Conservation (phyloP, 2,888 invertebrate genomes). For the Mesorhabditis belari region DNA sequence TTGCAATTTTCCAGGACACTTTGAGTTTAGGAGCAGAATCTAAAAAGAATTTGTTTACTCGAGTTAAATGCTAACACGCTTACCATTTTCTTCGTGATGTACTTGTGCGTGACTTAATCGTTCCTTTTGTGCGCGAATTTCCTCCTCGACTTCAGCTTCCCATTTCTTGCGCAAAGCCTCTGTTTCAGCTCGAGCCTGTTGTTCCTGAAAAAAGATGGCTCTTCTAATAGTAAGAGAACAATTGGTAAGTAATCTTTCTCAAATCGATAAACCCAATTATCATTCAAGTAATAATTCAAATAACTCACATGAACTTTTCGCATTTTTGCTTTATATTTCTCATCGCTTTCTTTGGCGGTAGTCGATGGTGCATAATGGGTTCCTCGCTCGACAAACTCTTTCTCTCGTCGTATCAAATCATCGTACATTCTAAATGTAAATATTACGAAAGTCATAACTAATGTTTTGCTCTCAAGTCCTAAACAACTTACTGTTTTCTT, state of each 20-base stretch:
- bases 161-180: slow-evolving; percentile 18
- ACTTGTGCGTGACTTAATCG: background rate
- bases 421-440: slow-evolving; percentile 13
- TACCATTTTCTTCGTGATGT: background rate
- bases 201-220: slow-evolving; percentile 7
- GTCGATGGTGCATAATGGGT: background rate
- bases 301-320: slow-evolving; percentile 7
- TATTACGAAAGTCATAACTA: background rate
- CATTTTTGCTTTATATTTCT: slow-evolving; percentile 8
- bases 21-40: background rate
- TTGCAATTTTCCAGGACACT: background rate
- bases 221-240: background rate
- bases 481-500: slow-evolving; percentile 10
- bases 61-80: no score
- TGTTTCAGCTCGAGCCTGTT: slow-evolving; percentile 15
- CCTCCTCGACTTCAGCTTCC: slow-evolving; percentile 22
- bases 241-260: background rate
- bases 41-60: background rate
- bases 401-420: slow-evolving; percentile 24
- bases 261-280: background rate
- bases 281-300: background rate
- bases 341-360: slow-evolving; percentile 3
- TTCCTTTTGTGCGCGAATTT: slow-evolving; percentile 14
- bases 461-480: no score
- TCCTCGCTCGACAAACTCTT: slow-evolving; percentile 8